Base-by-base conservation (phyloP, 2,888 invertebrate genomes). In the Dione vanillae region DNA sequence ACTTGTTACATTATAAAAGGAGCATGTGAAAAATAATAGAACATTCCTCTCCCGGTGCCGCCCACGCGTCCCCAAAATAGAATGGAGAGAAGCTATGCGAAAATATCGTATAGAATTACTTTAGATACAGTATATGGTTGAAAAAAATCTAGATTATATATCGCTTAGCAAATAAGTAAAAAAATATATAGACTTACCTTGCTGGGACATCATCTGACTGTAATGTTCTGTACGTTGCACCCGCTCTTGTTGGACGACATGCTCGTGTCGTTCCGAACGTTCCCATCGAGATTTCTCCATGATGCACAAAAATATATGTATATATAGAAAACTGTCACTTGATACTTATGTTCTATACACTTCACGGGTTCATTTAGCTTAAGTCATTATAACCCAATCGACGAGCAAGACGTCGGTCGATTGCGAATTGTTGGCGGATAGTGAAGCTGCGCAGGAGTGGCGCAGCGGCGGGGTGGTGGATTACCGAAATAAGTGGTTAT, bases 381-480 rank as follows among this genome's bases (percentile, higher is more conserved):
- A 96, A 95, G 95, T 96, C 96, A 96, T 96, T 95, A 95, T 95
- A 95, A 90, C 95, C 95, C 94, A 95, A 95, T 94, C 94, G 92
- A 95, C 94, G 92, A 95, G 95, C 96, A 96, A 97, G 97, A 97
- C 97, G 97, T 97, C 97, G 97, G 96, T 97, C 97, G 97, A 96
- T 96, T 96, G 96, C 96, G 96, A 96, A 96, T 96, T 95, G 96
- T 95, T 95, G 96, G 96, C 96, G 96, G 96, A 96, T 96, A 96
- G 96, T 96, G 96, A 83, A 77, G 84, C 80, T 65, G 59, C 47
- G 70, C 58, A 40, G 83, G 79, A 85, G 85, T 85, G 83, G 83
- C 83, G 86, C 80, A 82, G 80, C 85, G 85, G 86, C 85, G 80
- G 85, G 85, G 85, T 85, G 84, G 83, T 82, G 85, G 79, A 81